A percentile compares a stretch with the other conserved stretches of the same genome.
These are phyloP conservation scores for Calameuta pallipes DNA, from an alignment of 2,888 invertebrate species.

Conservation along the genomic window DNA sequence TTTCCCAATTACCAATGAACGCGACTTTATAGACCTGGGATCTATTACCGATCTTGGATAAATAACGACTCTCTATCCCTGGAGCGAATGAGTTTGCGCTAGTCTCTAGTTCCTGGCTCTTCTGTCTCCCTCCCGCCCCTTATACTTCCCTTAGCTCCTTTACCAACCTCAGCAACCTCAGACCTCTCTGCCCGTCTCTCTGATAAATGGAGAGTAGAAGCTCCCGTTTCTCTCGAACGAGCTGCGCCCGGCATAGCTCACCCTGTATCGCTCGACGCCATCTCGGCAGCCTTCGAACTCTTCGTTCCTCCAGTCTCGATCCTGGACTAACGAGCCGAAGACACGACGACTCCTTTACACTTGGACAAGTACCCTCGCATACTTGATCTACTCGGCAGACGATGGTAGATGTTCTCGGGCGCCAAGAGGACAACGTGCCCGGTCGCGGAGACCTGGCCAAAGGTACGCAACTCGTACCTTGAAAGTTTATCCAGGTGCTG, in stretches of 20 bases:
- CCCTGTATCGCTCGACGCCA: constrained; percentile 50
- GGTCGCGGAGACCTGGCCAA: neutral
- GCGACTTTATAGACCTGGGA: constrained; percentile 49
- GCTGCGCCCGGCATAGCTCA: constrained; percentile 45
- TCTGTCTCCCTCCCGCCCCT: constrained; percentile 22
- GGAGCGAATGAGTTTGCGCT: constrained; percentile 50
- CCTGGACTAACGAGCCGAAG: constrained; percentile 53
- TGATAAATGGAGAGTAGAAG: constrained; percentile 53
- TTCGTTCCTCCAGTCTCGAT: neutral
- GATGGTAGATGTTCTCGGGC: neutral
- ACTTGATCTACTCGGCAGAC: neutral
- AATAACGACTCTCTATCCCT: constrained; percentile 53
- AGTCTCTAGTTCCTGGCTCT: constrained; percentile 18
- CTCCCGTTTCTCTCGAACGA: constrained; percentile 41
- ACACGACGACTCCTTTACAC: constrained; percentile 29
- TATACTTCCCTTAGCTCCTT: constrained; percentile 16
- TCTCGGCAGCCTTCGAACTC: constrained; percentile 25
- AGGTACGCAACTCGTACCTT: neutral
- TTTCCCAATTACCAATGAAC: constrained; percentile 52
- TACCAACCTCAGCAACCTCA: constrained; percentile 8
- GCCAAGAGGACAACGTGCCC: neutral
- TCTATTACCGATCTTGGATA: constrained; percentile 54
- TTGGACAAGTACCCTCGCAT: neutral
- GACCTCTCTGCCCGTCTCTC: constrained; percentile 32
- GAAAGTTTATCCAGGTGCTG: neutral